A percentile compares a stretch with the other conserved stretches of the same genome.
Evolutionary conservation across 2,888 invertebrate species (phyloP).

Genomic region (Artemia sp.): DNA sequence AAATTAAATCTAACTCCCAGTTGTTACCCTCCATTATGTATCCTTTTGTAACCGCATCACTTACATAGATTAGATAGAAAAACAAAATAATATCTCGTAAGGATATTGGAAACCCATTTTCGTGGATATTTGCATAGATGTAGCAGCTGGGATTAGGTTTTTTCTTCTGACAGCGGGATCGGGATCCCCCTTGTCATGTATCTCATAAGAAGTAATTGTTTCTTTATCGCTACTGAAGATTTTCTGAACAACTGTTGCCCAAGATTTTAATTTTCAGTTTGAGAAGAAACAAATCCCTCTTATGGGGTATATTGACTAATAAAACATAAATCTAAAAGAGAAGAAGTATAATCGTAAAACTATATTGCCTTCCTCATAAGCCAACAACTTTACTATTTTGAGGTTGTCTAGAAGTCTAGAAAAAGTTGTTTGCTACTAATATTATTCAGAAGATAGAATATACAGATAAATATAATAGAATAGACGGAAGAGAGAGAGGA

Average conservation of each 20-base stretch:
- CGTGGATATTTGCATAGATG: slow-evolving; percentile 6
- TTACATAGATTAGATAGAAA: background rate
- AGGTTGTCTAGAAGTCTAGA: no score
- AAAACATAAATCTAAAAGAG: background rate
- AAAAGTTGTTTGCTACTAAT: no score
- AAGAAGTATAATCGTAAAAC: background rate
- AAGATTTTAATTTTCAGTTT: background rate
- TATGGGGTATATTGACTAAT: no score
- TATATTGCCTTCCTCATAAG: background rate
- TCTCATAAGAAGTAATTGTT: slow-evolving; percentile 15
- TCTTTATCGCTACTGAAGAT: slow-evolving; percentile 6
- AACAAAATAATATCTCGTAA: slow-evolving; percentile 14
- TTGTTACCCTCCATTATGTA: slow-evolving; percentile 13
- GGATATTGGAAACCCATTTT: slow-evolving; percentile 12
- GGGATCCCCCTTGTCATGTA: slow-evolving; percentile 12
- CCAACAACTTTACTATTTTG: no score
- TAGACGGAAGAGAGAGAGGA: no score
- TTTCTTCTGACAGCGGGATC: background rate
- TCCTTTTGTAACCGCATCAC: slow-evolving; percentile 12
- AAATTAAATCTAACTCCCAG: slow-evolving; percentile 7
- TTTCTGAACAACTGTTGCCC: slow-evolving; percentile 13
- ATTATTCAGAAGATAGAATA: no score
- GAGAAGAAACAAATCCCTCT: no score
- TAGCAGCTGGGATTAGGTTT: slow-evolving; percentile 2
- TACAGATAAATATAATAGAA: no score